Evolutionary conservation across 2,888 invertebrate genomes (phyloP), one percentile per base, ranked within the genome.

Genomic region (Pheosia tremula): DNA sequence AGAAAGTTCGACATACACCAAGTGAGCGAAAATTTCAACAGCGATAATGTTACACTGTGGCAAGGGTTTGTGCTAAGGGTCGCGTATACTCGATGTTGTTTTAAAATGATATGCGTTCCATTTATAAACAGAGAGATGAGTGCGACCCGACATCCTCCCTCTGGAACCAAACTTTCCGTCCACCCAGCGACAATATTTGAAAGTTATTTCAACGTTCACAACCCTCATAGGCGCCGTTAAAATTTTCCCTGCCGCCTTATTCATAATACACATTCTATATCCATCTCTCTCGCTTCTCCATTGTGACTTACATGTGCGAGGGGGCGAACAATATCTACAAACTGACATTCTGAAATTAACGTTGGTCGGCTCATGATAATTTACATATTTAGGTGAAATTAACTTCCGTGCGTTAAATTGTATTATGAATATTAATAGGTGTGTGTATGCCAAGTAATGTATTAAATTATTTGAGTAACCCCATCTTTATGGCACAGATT

Each of bases 381-480:
- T 94, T 94, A 94, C 94, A 94, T 94, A 94, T 94, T 94, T 93
- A 93, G 94, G 93, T 90, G 88, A 92, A 91, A 93, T 94, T 94
- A 94, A 93, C 94, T 92, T 93, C 92, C 88, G 84, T 83, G 83
- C 87, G 91, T 90, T 92, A 91, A 92, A 93, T 93, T 93, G 90
- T 93, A 93, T 93, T 93, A 93, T 93, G 93, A 93, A 93, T 93
- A 93, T 93, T 93, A 93, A 93, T 93, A 86, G 89, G 81, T 78
- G 79, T 85, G 86, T 81, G 89, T 86, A 81, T 79, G 82, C 74
- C 78, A 74, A 63, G 79, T 82, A 85, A 86, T 83, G 81, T 84
- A 75, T 87, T 87, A 84, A 85, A 86, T 87, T 86, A 85, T 86
- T 87, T 82, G 85, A 78, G 76, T 64, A 74, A 77, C 81, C 79